phyloP scores from a whole-genome alignment of 1,140 invertebrate genomes.

The Heterodera carotae region DNA sequence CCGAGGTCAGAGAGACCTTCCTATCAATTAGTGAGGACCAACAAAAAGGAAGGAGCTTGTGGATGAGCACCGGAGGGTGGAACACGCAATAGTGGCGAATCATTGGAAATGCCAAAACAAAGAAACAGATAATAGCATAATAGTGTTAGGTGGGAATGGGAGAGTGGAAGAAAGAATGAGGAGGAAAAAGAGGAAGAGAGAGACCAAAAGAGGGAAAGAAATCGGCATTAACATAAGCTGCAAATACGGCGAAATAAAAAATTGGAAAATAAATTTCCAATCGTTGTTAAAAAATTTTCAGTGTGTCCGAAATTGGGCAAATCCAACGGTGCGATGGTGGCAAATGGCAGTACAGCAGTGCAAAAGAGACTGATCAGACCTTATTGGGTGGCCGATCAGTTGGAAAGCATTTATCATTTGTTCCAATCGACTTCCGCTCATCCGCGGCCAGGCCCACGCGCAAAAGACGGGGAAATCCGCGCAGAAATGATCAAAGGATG shows the following conservation, averaged over 20 bases:
- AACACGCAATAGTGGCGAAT: too few species aligned
- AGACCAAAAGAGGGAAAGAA: neutral
- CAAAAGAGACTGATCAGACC: neutral
- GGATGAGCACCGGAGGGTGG: too few species aligned
- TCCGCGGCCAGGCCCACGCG: constrained; percentile 12
- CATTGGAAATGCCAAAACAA: too few species aligned
- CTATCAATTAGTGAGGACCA: too few species aligned
- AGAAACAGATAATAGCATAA: too few species aligned
- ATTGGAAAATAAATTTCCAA: neutral
- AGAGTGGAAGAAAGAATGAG: too few species aligned
- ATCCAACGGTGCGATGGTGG: neutral
- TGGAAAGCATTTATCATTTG: constrained; percentile 20
- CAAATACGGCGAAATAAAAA: neutral
- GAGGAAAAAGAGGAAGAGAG: too few species aligned
- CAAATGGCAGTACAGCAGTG: neutral
- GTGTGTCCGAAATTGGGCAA: neutral
- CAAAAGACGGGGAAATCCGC: constrained; percentile 9
- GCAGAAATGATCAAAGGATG: neutral
- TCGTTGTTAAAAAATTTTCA: neutral
- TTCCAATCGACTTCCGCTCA: neutral
- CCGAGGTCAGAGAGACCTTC: too few species aligned
- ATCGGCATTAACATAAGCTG: neutral
- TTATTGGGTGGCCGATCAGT: constrained; percentile 17
- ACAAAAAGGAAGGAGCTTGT: too few species aligned
- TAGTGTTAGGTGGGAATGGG: too few species aligned